phyloP scores from a whole-genome alignment of 1,140 invertebrate species.

The Apolygus lucorum region DNA sequence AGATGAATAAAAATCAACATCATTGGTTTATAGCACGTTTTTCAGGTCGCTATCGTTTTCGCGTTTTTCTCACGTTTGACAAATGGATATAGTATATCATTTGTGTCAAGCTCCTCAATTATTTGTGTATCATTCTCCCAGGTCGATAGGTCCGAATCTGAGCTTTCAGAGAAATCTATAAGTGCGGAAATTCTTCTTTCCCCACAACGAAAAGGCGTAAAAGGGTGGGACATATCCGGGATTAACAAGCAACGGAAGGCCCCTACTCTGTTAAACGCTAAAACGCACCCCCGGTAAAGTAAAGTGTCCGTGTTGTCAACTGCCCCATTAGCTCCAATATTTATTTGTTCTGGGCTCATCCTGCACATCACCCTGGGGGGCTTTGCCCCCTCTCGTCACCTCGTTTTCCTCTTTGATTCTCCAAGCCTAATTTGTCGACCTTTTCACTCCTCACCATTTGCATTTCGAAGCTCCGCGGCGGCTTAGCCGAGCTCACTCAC shows the following conservation, averaged over 20 bases:
- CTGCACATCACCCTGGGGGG: background rate
- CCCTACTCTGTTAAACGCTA: background rate
- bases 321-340: conserved; percentile 10
- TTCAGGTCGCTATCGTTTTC: no score
- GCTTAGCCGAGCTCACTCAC: conserved; percentile 3
- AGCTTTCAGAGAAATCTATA: no score
- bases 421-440: conserved; percentile 10
- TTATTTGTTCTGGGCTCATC: conserved; percentile 18
- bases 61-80: no score
- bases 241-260: background rate
- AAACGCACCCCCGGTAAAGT: background rate
- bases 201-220: background rate
- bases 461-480: background rate
- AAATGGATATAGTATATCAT: no score
- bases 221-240: background rate
- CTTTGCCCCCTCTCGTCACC: background rate
- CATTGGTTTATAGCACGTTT: no score
- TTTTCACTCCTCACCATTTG: conserved; percentile 9
- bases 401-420: conserved; percentile 6
- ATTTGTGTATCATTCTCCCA: no score
- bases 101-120: no score
- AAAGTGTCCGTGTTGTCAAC: background rate
- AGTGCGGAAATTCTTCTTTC: background rate
- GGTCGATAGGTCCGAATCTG: no score
- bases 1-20: no score